Conservation (phyloP, 2,113 vertebrate genomes). For the Pseudorectes ferrugineus region DNA sequence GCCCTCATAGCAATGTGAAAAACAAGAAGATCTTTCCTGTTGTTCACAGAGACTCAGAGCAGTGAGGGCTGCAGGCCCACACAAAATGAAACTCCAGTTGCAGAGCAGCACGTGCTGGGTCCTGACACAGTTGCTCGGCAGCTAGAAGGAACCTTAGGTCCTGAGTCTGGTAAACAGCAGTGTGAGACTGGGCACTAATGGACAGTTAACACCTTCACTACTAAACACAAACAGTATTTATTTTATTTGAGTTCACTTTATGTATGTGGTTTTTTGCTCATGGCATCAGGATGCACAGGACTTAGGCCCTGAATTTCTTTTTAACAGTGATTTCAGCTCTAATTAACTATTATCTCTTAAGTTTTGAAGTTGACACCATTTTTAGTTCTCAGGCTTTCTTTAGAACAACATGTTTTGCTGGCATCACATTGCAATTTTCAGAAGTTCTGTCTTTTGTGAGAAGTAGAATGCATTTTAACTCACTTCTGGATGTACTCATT, state of each 20-base stretch:
- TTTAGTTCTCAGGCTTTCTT: background rate
- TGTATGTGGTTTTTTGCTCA: background rate
- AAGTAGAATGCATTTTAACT: background rate
- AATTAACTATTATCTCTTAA: background rate
- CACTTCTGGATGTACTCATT: background rate
- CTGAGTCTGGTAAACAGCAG: background rate
- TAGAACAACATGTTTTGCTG: background rate
- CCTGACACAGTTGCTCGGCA: background rate
- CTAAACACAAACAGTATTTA: background rate
- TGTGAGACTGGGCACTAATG: background rate
- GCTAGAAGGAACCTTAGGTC: background rate
- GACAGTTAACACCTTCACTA: background rate
- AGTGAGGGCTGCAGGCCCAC: background rate
- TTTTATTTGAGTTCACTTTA: background rate
- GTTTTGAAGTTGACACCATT: background rate
- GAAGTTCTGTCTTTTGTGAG: background rate
- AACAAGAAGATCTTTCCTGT: background rate
- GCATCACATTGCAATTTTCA: background rate
- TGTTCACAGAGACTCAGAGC: background rate
- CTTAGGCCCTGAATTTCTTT: background rate
- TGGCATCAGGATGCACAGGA: background rate
- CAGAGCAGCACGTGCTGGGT: rapidly evolving
- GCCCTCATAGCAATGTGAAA: background rate
- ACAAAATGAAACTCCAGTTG: background rate
- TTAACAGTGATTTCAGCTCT: background rate